Evolutionary conservation across 2,888 invertebrate species (phyloP), one percentile per base, ranked within the genome.

Genomic region (Trachelus iudaicus): DNA sequence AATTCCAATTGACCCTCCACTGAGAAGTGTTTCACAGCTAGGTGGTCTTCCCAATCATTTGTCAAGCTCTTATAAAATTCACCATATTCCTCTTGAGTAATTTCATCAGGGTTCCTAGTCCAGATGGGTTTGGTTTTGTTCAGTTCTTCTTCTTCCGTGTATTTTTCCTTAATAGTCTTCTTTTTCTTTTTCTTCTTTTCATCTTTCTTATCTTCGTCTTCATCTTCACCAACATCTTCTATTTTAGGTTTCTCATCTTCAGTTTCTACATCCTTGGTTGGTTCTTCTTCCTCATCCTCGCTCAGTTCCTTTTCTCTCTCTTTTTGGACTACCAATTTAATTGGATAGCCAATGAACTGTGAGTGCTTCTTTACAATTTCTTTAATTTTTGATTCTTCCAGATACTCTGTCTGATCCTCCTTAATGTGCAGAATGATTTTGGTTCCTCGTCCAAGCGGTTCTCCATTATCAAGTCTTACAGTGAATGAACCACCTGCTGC

Each of bases 281-380:
- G 74, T 83, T 96, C 95, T 83, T 96, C 95, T 83, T 94, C 94
- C 79, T 93, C 93, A 81, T 93, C 93, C 76, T 93, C 93, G 76
- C 92, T 92, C 3, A 94, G 91, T 89, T 94, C 94, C 92, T 94
- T 94, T 85, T 94, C 94, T 76, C 94, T 92, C 86, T 95, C 94
- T 89, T 94, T 94, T 91, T 94, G 93, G 11, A 94, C 94, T 76
- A 94, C 84, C 77, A 95, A 91, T 86, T 93, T 93, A 90, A 95
- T 95, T 69, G 95, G 95, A 87, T 95, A 95, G 76, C 95, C 94
- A 89, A 95, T 95, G 90, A 95, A 95, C 91, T 95, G 95, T 34
- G 94, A 94, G 92, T 95, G 95, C 89, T 95, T 95, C 93, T 94
- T 95, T 77, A 95, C 94, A 15, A 95, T 93, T 83, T 95, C 95